A percentile compares a stretch with the other conserved stretches of the same genome.
These are phyloP conservation scores for Hyalella azteca DNA, from an alignment of 2,888 invertebrate genomes.

Conservation along the genomic window DNA sequence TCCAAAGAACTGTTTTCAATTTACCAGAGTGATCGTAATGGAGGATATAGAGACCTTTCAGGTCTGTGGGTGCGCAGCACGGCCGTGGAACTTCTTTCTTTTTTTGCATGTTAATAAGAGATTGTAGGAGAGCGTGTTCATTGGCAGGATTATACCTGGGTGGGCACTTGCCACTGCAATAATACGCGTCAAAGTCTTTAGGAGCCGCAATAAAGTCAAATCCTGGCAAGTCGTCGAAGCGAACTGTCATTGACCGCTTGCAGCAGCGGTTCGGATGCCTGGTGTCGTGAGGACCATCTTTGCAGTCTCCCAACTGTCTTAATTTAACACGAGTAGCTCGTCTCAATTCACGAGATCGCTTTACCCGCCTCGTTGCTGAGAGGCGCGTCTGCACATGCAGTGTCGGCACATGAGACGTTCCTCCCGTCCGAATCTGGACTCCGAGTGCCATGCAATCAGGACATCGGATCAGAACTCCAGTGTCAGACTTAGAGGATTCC, in stretches of 20 bases:
- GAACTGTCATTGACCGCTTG: conserved; percentile 72
- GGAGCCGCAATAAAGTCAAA: conserved; percentile 74
- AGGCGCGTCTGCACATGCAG: conserved; percentile 55
- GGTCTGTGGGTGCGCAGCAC: conserved; percentile 74
- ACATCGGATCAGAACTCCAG: conserved; percentile 53
- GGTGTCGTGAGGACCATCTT: conserved; percentile 42
- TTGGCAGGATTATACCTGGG: conserved; percentile 73
- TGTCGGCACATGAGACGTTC: conserved; percentile 53
- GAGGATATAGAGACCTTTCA: conserved; percentile 71
- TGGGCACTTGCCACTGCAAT: conserved; percentile 74
- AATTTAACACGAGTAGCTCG: conserved; percentile 45
- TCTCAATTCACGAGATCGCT: conserved; percentile 45
- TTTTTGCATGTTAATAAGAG: conserved; percentile 70
- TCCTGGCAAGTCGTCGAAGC: conserved; percentile 71
- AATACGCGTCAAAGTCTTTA: conserved; percentile 74
- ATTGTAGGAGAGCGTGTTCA: conserved; percentile 75
- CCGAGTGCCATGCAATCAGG: conserved; percentile 53
- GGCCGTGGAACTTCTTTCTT: conserved; percentile 66
- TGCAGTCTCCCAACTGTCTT: conserved; percentile 49
- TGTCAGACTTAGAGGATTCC: conserved; percentile 45
- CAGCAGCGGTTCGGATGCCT: conserved; percentile 66
- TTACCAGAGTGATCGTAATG: conserved; percentile 72
- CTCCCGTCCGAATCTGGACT: conserved; percentile 51
- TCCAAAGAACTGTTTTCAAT: conserved; percentile 73
- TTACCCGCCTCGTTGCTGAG: conserved; percentile 48